Base-by-base conservation (phyloP, 2,888 invertebrate genomes). In the Brachyptera risi region DNA sequence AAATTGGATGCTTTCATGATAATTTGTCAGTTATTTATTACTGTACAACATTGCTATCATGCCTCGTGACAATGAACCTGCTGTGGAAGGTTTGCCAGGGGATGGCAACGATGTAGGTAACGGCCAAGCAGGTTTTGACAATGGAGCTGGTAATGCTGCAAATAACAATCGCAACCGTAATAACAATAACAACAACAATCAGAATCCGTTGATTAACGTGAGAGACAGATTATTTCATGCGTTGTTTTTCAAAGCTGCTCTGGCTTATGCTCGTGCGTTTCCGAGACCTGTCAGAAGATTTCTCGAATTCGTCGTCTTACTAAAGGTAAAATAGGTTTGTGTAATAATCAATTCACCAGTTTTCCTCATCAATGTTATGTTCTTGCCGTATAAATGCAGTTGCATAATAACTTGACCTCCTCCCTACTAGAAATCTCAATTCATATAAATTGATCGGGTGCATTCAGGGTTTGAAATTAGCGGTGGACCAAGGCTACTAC, bases 211-310 rank as follows among this genome's bases (percentile, higher is more conserved):
- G 65, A 85, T 91, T 71, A 90, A 88, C 76, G 90, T 96, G 62
- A 80, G 96, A 69, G 96, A 96, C 74, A 83, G 96, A 68, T 78
- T 97, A 59, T 97, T 97, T 75, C 93, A 96, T 78, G 95, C 96
- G 13, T 80, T 99, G 68, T 96, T 99, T 76, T 89, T 95, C 73
- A 88, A 94, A 74, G 87, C 91, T 68, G 92, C 98, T 2, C 78
- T 97, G 69, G 86, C 90, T 19, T 99, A 99, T 78, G 95, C 95
- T 42, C 83, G 92, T 70, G 87, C 90, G 59, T 90, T 98, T 77
- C 95, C 93, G 26, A 84, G 86, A 74, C 87, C 88, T 64, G 82
- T 90, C 42, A 78, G 94, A 71, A 80, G 92, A 72, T 82, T 92
- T 69, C 83, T 95, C 71, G 95, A 94, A 76, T 92, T 91, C 76